Evolutionary conservation across 1,140 invertebrate species (phyloP).

Genomic region (Yoshiicerus persimilis): DNA sequence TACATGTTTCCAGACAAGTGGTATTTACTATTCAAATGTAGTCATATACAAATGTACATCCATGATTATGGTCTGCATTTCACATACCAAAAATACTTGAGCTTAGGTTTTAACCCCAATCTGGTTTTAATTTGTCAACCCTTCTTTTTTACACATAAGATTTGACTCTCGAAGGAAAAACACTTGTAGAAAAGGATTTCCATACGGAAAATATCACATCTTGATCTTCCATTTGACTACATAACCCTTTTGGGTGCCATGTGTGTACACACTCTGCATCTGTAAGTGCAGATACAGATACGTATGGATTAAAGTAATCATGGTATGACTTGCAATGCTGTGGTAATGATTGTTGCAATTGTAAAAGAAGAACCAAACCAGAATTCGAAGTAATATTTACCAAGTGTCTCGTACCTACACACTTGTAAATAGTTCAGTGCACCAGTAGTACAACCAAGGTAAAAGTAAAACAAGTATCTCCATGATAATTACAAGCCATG

Average conservation of each 20-base stretch:
- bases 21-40: background rate
- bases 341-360: too few relatives aligned
- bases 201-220: background rate
- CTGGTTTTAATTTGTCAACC: slow-evolving; percentile 6
- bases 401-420: too few relatives aligned
- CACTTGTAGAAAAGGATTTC: background rate
- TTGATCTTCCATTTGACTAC: background rate
- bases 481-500: too few relatives aligned
- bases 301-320: too few relatives aligned
- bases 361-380: too few relatives aligned
- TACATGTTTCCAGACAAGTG: background rate
- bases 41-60: background rate
- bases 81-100: background rate
- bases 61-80: background rate
- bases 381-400: too few relatives aligned
- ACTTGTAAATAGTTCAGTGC: too few relatives aligned
- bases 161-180: background rate
- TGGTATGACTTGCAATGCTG: too few relatives aligned
- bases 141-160: background rate
- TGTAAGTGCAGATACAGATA: background rate
- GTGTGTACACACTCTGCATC: background rate
- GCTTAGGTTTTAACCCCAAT: background rate
- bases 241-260: background rate
- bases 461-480: too few relatives aligned
- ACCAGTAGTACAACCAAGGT: too few relatives aligned